Evolutionary conservation across 2,888 invertebrate species (phyloP), one percentile per base, ranked within the genome.

Genomic region (Drosophila rubida): DNA sequence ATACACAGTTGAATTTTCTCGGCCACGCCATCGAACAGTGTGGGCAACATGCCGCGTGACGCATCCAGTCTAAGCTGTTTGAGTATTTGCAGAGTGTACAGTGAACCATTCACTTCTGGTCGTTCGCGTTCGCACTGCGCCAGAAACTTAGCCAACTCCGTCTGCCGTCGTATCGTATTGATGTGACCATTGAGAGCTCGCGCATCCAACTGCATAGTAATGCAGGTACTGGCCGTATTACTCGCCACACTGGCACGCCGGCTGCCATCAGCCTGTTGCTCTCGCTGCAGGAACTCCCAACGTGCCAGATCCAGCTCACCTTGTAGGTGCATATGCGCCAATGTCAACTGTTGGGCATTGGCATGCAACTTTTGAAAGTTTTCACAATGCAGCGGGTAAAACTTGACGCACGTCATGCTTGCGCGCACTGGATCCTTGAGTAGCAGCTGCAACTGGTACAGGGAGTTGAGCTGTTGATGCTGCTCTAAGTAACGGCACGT

Each of bases 131-230:
- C 96, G 69, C 95, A 94, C 2, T 93, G 93, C 0, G 94, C 93
- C 16, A 97, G 90, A 90, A 95, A 96, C 78, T 96, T 95, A 0
- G 95, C 94, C 0, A 97, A 93, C 81, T 97, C 97, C 79, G 95
- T 94, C 90, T 98, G 97, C n/a, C 95, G 93, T 4, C 94, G 93
- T 72, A 97, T 95, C 0, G 96, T 96, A 59, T 95, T 95, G 76
- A 97, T 95, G 74, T 97, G 95, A 75, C 94, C 95, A 90, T 95
- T 95, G 73, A 96, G 94, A n/a, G 95, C 94, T 69, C 93, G 93
- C 22, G 94, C 94, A 90, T 95, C 95, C 88, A 96, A 93, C 90
- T 95, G 94, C 93, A 96, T 95, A 6, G 95, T 94, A 42, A 96
- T 92, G 19, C 71, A 78, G 7, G 75, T 71, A 4, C 55, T 65